A percentile compares a stretch with the other conserved stretches of the same genome.
These are phyloP conservation scores for Holacanthus passer DNA, from an alignment of 2,113 vertebrate genomes.

Conservation along the genomic window DNA sequence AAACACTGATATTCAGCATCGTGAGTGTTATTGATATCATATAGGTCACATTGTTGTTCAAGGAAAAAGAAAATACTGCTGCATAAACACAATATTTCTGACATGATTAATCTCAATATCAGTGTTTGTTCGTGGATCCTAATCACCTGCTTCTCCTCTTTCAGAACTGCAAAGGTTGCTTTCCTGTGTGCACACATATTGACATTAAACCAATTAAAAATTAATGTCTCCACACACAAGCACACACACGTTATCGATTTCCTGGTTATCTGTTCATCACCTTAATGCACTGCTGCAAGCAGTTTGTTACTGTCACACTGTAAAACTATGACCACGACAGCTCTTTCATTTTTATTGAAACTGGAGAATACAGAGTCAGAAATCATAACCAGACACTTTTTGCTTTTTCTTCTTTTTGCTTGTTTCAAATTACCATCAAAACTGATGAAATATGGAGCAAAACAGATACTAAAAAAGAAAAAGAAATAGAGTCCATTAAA, in stretches of 20 bases:
- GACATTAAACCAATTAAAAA: not conserved
- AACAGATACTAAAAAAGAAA: too few species aligned
- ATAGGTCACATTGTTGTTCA: not conserved
- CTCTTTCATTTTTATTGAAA: slow-evolving; percentile 11
- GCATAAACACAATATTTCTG: too few species aligned
- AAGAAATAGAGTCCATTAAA: too few species aligned
- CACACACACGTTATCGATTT: not conserved
- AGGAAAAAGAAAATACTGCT: not conserved
- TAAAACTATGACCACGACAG: not conserved
- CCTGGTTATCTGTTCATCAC: not conserved
- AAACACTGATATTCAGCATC: not conserved
- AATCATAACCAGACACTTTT: not conserved
- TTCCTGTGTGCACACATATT: not conserved
- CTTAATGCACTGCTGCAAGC: not conserved
- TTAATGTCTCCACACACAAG: not conserved
- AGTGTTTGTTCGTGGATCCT: too few species aligned
- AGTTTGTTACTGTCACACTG: not conserved
- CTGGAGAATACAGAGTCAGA: slow-evolving; percentile 12
- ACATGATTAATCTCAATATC: too few species aligned
- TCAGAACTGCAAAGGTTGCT: too few species aligned
- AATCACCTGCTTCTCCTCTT: too few species aligned
- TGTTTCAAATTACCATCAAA: not conserved
- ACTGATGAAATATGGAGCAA: not conserved
- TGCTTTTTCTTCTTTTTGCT: too few species aligned
- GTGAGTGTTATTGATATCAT: not conserved